Base-by-base conservation (phyloP, 1,140 invertebrate species). In the Microplitis demolitor region DNA sequence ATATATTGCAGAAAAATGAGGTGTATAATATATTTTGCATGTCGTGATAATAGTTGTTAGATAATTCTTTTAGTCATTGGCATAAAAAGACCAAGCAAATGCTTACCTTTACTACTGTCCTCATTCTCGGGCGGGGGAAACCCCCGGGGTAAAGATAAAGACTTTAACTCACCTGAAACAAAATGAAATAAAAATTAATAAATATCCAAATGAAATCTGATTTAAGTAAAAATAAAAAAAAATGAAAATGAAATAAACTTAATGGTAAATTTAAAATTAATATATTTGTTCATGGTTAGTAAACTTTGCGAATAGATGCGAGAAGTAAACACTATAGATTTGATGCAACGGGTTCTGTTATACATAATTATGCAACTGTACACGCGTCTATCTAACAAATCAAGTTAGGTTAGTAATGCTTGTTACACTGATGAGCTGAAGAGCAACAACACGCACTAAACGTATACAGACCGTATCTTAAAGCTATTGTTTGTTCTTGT, bases 91-190 rank as follows among this genome's bases (percentile, higher is more conserved):
- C 45, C 31, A 14, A 53, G 4, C 8, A 50, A 34, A 6, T 5
- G 39, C 62, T 67, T 45, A 61, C 64, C 56, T 56, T 69, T 69
- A 62, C 58, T 82, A 71, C 78, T 76, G 16, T 79, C 56, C 61
- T 75, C 54, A 50, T 79, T 69, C 67, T 74, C 74, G 66, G 83
- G 79, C 11, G 84, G 85, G 54, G 83, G 83, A 74, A 85, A 88
- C 66, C 81, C 83, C 72, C 88, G 78, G n/a, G 88, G 87, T 63
- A 88, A 77, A n/a, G 87, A 88, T 77, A 87, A 74, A 66, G 87
- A 87, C 74, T 87, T 88, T 13, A 82, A 88, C 88, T 88, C 85
- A 88, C 88, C 88, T 88, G 81, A 33, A 87, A 88, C 74, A 81
- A 16, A 69, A 61, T 75, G 51, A 71, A 67, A 74, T 33, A 66